Evolutionary conservation across 2,113 vertebrate species (phyloP).

Genomic region (Odobenus rosmarus): DNA sequence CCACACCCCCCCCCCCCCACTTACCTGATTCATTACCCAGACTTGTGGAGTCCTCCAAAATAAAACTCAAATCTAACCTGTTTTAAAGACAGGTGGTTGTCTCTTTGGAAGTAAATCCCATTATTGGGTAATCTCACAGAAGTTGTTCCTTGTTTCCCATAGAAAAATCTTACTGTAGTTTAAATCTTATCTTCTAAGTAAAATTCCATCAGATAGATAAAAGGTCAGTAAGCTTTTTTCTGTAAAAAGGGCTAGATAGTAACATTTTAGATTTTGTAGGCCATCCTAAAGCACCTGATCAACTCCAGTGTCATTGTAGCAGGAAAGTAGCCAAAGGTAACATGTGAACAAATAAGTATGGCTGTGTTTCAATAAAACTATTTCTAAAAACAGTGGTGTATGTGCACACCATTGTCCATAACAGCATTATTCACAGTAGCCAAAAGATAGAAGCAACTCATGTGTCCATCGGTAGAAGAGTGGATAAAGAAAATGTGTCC

Average conservation of each 20-base stretch:
- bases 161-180: not conserved
- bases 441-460: not conserved
- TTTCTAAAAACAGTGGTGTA: not conserved
- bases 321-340: not conserved
- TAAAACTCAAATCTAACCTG: not conserved
- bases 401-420: not conserved
- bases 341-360: not conserved
- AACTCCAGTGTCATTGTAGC: not conserved
- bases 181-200: not conserved
- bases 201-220: not conserved
- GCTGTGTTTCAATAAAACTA: not conserved
- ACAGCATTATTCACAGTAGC: not conserved
- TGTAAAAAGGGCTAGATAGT: not conserved
- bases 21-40: not conserved
- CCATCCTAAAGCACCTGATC: not conserved
- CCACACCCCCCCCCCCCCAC: fast-evolving
- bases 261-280: not conserved
- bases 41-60: not conserved
- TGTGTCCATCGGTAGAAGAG: not conserved
- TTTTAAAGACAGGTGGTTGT: not conserved
- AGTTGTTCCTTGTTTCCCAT: not conserved
- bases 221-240: not conserved
- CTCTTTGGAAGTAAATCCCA: not conserved
- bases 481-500: not conserved
- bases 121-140: not conserved